Base-by-base conservation (phyloP, 2,113 vertebrate genomes). In the Muntiacus reevesi region DNA sequence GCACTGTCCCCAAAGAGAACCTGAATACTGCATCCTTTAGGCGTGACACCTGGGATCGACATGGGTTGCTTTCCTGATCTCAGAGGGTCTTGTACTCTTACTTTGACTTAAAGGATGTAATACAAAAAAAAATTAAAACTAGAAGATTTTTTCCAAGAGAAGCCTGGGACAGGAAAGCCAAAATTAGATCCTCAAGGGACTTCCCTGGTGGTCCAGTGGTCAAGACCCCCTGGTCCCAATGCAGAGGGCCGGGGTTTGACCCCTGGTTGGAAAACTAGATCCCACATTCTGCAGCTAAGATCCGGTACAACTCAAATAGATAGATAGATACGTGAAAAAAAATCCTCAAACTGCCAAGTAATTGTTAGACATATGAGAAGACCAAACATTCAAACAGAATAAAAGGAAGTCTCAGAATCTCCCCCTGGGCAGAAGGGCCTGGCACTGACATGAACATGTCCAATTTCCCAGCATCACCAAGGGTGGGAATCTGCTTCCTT, bases 161-260 rank as follows among this genome's bases (percentile, higher is more conserved):
- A 50, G 2, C 30, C 50, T 93, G n/a, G 94, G 57, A 92, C 11
- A 59, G 3, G n/a, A 64, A 97, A 88, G 59, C 19, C 54, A 89
- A 98, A 93, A 83, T 52, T 83, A 78, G 89, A 95, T 88, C 23
- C 87, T 86, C 23, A 76, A 43, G 23, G 40, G 71, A 76, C 71
- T 43, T 76, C 23, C 40, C 71, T 14, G 5, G 71, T 76, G 71
- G 25, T 23, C 25, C 71, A 76, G 71, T 14, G 71, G 71, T 27
- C 27, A 43, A 43, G 23, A 43, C 36, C 25, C 23, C 23, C 21
- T 0, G 6, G 23, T 76, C 5, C 71, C 23, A 76, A 2, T 25
- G 40, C 71, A 43, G 40, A 27, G 6, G 40, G 40, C 36, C 0
- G 1, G 40, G 40, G 71, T 76, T 76, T 6, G 40, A 76, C 43